Conservation (phyloP, 2,797 vertebrate species). For the Trichosurus vulpecula region DNA sequence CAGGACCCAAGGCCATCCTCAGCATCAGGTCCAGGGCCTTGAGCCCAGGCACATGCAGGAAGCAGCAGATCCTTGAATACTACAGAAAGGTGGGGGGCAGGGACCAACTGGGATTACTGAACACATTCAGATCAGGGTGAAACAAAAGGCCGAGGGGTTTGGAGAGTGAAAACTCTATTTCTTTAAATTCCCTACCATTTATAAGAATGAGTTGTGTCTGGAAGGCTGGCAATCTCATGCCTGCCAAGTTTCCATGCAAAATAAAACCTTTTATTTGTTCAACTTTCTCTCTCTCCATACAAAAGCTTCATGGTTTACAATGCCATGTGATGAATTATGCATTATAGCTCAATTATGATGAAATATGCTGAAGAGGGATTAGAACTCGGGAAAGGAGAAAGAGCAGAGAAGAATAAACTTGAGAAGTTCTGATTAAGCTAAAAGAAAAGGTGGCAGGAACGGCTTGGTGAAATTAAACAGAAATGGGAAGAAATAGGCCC, state of each 20-base stretch:
- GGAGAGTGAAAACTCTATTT: slow-evolving; percentile 43
- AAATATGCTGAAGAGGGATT: slow-evolving; percentile 48
- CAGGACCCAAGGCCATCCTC: too few species aligned
- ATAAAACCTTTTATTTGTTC: slow-evolving; percentile 70
- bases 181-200: slow-evolving; percentile 30
- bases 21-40: not conserved
- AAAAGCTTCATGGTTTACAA: slow-evolving; percentile 59
- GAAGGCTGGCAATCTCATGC: slow-evolving; percentile 58
- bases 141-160: slow-evolving; percentile 14
- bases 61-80: not conserved
- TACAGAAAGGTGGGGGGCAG: not conserved
- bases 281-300: not conserved
- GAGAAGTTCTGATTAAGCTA: slow-evolving; percentile 57
- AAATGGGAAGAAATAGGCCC: slow-evolving; percentile 51
- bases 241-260: slow-evolving; percentile 74
- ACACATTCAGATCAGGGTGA: not conserved
- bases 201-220: slow-evolving; percentile 53
- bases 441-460: slow-evolving; percentile 49
- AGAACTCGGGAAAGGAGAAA: not conserved
- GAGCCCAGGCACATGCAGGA: not conserved
- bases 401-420: slow-evolving; percentile 36
- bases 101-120: not conserved
- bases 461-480: slow-evolving; percentile 65
- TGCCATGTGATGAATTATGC: slow-evolving; percentile 49
- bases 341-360: slow-evolving; percentile 54